Evolutionary conservation across 2,888 invertebrate species (phyloP), one percentile per base, ranked within the genome.

Genomic region (Harmothoe impar): DNA sequence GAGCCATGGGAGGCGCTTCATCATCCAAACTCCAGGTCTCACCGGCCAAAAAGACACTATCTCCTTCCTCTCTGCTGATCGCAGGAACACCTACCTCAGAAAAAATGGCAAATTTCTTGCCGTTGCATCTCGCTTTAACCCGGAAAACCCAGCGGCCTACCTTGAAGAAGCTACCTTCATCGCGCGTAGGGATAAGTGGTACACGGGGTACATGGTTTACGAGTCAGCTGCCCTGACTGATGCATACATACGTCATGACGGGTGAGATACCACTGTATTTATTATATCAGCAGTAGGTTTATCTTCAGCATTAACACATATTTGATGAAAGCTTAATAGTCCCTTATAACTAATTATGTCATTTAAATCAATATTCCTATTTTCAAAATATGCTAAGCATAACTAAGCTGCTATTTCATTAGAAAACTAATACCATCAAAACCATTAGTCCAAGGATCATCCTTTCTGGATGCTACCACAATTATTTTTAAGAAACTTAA

Each of bases 51-150:
- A 15, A 3, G 56, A 88, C 31, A 88, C n/a, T 54, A 33, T 88
- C 25, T 88, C 88, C 7, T 56, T 88, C 88, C 25, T 43, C 54
- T 88, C 54, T 25, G 7, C 31, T 52, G 88, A 88, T 56, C 52
- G 62, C 5, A 52, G 54, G 12, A 29, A 88, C 56, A 88, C 88
- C 17, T 88, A 54, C 51, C 88, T 88, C 12, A 52, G 88, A 3
- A 52, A 88, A 23, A 25, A 23, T 25, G 88, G 62, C 25, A 15
- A 31, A 1, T 12, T 25, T 29, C 52, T 88, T 17, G 35, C 12
- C 17, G 52, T 54, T 20, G 54, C 52, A 5, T 17, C 54, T 51
- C 52, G 62, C 0, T 31, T 56, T 20, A 20, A 54, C 15, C 43
- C 88, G 1, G 17, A n/a, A 31, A 88, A 88, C 62, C 88, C 88